These are phyloP conservation scores for Platycercus adscitus DNA, from an alignment of 2,113 vertebrate genomes.

Conservation along the genomic window DNA sequence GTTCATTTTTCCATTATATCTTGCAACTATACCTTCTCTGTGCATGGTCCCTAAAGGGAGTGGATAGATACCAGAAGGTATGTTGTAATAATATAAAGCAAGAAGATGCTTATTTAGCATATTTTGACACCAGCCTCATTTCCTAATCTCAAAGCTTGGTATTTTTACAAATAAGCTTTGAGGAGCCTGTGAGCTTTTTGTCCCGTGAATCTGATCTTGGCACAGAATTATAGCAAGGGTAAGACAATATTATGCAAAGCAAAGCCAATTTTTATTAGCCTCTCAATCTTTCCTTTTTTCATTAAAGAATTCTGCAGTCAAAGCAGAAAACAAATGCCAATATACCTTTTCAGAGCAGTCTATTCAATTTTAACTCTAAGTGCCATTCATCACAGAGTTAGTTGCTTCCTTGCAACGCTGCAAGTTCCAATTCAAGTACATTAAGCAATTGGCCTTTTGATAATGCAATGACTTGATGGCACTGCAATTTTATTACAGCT, in stretches of 20 bases:
- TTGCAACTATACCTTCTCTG: neutral
- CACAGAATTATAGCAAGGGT: neutral
- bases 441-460: slow-evolving; percentile 36
- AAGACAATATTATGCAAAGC: neutral
- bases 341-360: neutral
- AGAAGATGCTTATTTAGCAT: neutral
- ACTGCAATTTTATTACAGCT: slow-evolving; percentile 5
- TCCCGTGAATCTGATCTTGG: neutral
- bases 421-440: slow-evolving; percentile 20
- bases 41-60: neutral
- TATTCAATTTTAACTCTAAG: neutral
- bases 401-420: neutral
- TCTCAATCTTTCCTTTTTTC: neutral
- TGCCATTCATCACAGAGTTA: slow-evolving; percentile 11
- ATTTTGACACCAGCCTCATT: neutral
- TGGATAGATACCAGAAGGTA: neutral
- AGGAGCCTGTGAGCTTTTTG: neutral
- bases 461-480: neutral
- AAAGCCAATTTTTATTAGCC: neutral
- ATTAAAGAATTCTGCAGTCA: neutral
- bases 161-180: neutral
- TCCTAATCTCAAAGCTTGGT: neutral
- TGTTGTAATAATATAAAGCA: neutral
- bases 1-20: neutral
- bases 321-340: slow-evolving; percentile 32